Evolutionary conservation across 1,140 invertebrate genomes (phyloP).

Genomic region (Drosophila mojavensis): DNA sequence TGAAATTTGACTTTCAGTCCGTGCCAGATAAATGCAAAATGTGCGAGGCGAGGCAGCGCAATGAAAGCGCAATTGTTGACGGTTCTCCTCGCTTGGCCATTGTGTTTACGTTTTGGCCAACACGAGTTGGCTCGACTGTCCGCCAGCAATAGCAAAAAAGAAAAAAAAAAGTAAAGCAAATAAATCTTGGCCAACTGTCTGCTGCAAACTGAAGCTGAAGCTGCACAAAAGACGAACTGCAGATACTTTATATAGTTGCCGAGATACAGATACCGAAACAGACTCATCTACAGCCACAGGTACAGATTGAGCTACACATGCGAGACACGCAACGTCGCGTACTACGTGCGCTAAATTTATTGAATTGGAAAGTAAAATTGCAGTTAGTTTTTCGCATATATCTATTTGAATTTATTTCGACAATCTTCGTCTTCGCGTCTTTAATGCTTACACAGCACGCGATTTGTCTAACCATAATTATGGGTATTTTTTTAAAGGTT

Average conservation of each 20-base stretch:
- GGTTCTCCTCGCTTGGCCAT: slow-evolving; percentile 38
- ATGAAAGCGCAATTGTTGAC: slow-evolving; percentile 41
- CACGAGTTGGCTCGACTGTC: neutral
- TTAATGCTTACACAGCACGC: slow-evolving; percentile 60
- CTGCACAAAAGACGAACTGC: slow-evolving; percentile 20
- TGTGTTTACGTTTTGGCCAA: slow-evolving; percentile 20
- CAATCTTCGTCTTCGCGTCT: slow-evolving; percentile 36
- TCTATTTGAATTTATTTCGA: slow-evolving; percentile 73
- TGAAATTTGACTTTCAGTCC: slow-evolving; percentile 27
- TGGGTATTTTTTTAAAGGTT: slow-evolving; percentile 41
- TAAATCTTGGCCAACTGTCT: slow-evolving; percentile 48
- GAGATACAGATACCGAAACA: slow-evolving; percentile 30
- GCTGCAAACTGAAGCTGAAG: neutral
- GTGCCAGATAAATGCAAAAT: slow-evolving; percentile 38
- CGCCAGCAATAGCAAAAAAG: neutral
- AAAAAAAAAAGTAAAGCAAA: slow-evolving; percentile 19
- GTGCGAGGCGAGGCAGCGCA: slow-evolving; percentile 5
- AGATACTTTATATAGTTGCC: slow-evolving; percentile 7
- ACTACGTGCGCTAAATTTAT: slow-evolving; percentile 71
- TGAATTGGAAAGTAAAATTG: slow-evolving; percentile 80
- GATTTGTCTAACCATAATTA: slow-evolving; percentile 63
- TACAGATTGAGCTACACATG: slow-evolving; percentile 22
- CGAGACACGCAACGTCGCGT: slow-evolving; percentile 57
- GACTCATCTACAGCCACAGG: slow-evolving; percentile 7
- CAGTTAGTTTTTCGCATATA: slow-evolving; percentile 44